Conservation (phyloP, 2,113 vertebrate genomes). For the Psittacula cyanocephala region DNA sequence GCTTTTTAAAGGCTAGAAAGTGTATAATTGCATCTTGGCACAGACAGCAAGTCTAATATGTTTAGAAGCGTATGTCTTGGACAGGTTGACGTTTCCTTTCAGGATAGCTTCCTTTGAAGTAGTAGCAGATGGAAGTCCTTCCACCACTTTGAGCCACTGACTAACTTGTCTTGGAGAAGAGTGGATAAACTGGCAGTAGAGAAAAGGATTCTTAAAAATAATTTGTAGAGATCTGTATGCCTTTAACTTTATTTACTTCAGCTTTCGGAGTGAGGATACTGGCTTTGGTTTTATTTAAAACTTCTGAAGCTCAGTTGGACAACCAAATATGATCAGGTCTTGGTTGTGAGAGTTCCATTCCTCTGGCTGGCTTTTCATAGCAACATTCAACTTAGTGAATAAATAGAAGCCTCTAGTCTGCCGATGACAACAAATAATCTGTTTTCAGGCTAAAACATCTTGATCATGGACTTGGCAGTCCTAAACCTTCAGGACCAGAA, state of each 20-base stretch:
- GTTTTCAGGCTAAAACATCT: not conserved
- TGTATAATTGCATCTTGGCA: slow-evolving; percentile 4
- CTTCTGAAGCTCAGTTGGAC: not conserved
- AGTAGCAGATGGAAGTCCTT: slow-evolving; percentile 1
- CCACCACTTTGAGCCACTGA: not conserved
- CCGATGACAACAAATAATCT: not conserved
- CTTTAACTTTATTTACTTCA: not conserved
- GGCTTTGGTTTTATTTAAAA: slow-evolving; percentile 5
- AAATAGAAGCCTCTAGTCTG: slow-evolving; percentile 40
- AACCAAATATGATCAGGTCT: slow-evolving; percentile 3
- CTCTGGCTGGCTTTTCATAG: not conserved
- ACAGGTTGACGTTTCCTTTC: not conserved
- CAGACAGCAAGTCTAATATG: not conserved
- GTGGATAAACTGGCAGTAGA: not conserved
- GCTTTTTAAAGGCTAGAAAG: not conserved
- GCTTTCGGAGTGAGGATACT: not conserved
- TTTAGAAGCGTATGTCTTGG: not conserved
- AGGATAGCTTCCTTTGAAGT: not conserved
- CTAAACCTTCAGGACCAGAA: not conserved
- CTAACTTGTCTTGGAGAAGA: not conserved
- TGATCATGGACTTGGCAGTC: slow-evolving; percentile 9
- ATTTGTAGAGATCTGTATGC: not conserved
- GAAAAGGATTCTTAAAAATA: not conserved
- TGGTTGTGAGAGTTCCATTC: not conserved
- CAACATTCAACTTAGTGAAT: not conserved